Conservation (phyloP, 2,113 vertebrate genomes). For the Salvelinus alpinus region DNA sequence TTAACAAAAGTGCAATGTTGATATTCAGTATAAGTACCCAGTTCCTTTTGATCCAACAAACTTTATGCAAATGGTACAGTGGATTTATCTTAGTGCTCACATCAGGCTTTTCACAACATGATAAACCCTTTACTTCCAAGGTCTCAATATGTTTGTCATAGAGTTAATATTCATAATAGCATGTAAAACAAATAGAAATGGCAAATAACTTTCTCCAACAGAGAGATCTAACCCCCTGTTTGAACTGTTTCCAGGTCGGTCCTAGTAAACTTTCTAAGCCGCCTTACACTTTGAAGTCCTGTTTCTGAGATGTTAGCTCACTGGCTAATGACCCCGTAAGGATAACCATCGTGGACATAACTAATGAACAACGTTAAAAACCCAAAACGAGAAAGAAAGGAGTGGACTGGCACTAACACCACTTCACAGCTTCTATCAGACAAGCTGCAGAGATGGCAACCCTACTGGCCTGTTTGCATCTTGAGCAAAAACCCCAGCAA, state of each 20-base stretch:
- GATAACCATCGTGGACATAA: slow-evolving; percentile 91
- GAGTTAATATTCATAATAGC: slow-evolving; percentile 41
- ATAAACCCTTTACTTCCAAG: slow-evolving; percentile 19
- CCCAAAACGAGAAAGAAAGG: slow-evolving; percentile 66
- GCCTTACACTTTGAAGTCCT: slow-evolving; percentile 94
- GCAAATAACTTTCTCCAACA: slow-evolving; percentile 56
- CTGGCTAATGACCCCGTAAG: slow-evolving; percentile 91
- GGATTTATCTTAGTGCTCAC: too few species aligned
- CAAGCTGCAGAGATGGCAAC: slow-evolving; percentile 81
- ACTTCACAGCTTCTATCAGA: slow-evolving; percentile 75
- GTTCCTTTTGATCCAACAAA: not conserved
- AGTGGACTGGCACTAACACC: slow-evolving; percentile 93
- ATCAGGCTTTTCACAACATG: not conserved
- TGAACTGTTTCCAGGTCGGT: slow-evolving; percentile 98
- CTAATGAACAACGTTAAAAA: slow-evolving; percentile 80
- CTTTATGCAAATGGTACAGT: too few species aligned
- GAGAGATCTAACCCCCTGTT: slow-evolving; percentile 88
- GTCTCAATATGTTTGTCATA: slow-evolving; percentile 55
- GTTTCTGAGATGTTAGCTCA: slow-evolving; percentile 98
- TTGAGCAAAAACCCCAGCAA: slow-evolving; percentile 76
- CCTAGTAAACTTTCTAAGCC: slow-evolving; percentile 96
- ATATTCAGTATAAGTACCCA: not conserved
- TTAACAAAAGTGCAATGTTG: not conserved
- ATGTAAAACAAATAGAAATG: slow-evolving; percentile 49
- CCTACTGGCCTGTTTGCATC: slow-evolving; percentile 86